Evolutionary conservation across 2,888 invertebrate genomes (phyloP).

Genomic region (Podotricha telesiphe): DNA sequence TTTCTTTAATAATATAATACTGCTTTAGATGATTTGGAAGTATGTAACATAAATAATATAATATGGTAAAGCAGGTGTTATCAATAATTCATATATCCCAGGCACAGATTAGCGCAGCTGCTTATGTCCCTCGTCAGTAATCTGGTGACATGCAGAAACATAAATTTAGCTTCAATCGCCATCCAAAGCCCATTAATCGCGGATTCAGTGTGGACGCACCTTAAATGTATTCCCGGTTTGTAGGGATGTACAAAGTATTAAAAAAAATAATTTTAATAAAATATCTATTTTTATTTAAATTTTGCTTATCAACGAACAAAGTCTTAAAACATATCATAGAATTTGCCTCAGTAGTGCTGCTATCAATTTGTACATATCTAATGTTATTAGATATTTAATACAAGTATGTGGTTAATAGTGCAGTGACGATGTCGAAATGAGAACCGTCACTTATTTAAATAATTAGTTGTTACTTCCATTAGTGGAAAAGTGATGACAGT

Average conservation of each 20-base stretch:
- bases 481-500: too few species aligned
- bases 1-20: background rate
- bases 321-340: background rate
- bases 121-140: conserved; percentile 62
- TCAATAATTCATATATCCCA: conserved; percentile 45
- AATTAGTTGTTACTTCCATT: too few species aligned
- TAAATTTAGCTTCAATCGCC: conserved; percentile 80
- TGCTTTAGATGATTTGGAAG: background rate
- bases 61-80: conserved; percentile 43
- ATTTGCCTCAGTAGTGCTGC: background rate
- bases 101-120: conserved; percentile 65
- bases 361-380: background rate
- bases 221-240: conserved; percentile 65
- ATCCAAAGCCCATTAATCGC: conserved; percentile 75
- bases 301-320: background rate
- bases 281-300: background rate
- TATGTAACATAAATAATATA: conserved; percentile 6
- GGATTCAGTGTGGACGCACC: conserved; percentile 74
- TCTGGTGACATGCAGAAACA: conserved; percentile 73
- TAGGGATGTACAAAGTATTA: conserved; percentile 55
- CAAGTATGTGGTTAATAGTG: background rate
- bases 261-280: background rate
- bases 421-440: background rate
- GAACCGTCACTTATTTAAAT: background rate
- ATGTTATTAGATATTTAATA: background rate